phyloP scores from a whole-genome alignment of 2,888 invertebrate genomes.

The Eumerus sabulonum region DNA sequence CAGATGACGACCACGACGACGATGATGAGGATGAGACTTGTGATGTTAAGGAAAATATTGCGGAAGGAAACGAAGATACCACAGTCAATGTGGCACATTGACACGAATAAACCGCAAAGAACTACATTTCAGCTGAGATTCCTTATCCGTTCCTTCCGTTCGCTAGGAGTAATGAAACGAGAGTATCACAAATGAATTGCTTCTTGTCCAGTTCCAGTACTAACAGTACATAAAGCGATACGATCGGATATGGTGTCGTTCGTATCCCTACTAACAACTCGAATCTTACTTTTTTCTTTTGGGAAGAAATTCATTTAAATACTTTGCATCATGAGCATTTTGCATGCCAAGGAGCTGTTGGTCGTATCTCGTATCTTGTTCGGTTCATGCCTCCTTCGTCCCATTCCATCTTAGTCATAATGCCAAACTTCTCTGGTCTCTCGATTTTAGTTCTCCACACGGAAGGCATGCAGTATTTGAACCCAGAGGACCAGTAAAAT shows the following conservation, averaged over 20 bases:
- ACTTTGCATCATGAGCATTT: not conserved
- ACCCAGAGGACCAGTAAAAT: conserved; percentile 12
- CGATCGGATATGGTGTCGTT: not conserved
- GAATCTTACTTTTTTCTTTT: too few relatives aligned
- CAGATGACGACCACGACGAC: conserved; percentile 14
- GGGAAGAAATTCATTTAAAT: too few relatives aligned
- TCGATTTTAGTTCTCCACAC: conserved; percentile 16
- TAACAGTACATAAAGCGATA: conserved; percentile 10
- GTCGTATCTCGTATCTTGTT: too few relatives aligned
- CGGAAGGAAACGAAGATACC: too few relatives aligned
- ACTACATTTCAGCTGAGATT: too few relatives aligned
- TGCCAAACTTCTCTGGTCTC: conserved; percentile 15
- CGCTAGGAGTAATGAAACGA: too few relatives aligned
- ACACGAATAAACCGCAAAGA: too few relatives aligned
- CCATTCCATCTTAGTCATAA: not conserved
- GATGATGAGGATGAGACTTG: conserved; percentile 12
- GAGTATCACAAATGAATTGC: conserved; percentile 52
- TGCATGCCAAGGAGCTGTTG: conserved; percentile 24
- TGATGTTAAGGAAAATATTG: too few relatives aligned
- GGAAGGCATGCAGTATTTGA: not conserved
- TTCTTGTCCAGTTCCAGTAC: conserved; percentile 36
- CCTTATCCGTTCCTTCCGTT: too few relatives aligned
- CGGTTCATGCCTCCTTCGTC: too few relatives aligned
- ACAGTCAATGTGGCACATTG: too few relatives aligned
- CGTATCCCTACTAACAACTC: not conserved